Base-by-base conservation (phyloP, 2,113 vertebrate species). In the Antennarius striatus region DNA sequence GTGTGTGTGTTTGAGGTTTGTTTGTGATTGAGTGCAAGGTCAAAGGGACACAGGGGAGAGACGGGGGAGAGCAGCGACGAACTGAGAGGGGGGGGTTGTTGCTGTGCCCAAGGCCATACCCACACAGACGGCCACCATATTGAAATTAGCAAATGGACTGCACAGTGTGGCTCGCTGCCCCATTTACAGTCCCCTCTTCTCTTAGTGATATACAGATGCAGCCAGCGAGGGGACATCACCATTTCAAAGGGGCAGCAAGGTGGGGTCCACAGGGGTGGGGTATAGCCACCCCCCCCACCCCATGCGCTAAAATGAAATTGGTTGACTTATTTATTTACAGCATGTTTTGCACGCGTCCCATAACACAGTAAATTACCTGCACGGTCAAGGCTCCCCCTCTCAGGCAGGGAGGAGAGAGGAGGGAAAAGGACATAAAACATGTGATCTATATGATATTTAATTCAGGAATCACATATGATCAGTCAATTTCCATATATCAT, bases 311-410 rank as follows among this genome's bases (percentile, higher is more conserved):
- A 92, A 90, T 73, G 79, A 90, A 92, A 92, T 79, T 83, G 87
- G 79, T 89, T 28, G 79, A 81, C 86, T 89, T 92, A 92, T 93
- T 92, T 93, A 93, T 93, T 93, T 93, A 93, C 92, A 89, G 88
- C 90, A 81, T 92, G 92, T 93, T 93, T 93, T 91, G 86, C 87
- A 73, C 91, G 89, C 85, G 81, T 92, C 90, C 87, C 91, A 93
- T 91, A 93, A 93, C 91, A 93, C 89, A 91, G 89, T 93, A 93
- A 92, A 93, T 93, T 91, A 91, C 86, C 86, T 57, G 73, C 89
- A 28, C 88, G 92, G 91, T 92, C 92, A 93, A 93, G 90, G 92
- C 77, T 91, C 85, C 79, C 85, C 81, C 22, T 22, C 22, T 22
- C 84, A 87, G 79, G 78, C 78, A 58, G 32, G 32, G 32, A 89